Conservation (phyloP, 92 coral and sea anemone genomes). For the Umimayanthus kanabou region DNA sequence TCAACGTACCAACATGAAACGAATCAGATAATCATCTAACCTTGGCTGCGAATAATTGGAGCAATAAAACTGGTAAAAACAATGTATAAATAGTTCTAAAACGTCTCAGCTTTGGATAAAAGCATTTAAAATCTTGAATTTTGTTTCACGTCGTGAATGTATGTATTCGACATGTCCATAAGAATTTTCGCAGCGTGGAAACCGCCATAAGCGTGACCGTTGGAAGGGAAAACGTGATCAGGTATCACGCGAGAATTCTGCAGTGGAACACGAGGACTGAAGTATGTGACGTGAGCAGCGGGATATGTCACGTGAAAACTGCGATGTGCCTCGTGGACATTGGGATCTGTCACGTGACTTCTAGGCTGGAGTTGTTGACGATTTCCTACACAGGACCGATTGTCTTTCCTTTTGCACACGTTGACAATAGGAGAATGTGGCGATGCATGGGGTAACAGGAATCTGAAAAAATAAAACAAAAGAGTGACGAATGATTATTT, state of each 20-base stretch:
- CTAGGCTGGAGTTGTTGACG: no score
- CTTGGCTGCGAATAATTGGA: neutral
- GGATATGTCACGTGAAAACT: neutral
- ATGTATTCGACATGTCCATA: neutral
- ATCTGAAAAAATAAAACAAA: neutral
- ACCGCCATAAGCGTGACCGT: neutral
- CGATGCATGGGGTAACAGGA: neutral
- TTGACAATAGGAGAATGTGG: neutral
- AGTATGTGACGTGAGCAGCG: neutral
- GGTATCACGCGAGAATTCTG: neutral
- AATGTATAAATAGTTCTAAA: neutral
- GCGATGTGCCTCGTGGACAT: neutral
- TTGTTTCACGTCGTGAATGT: neutral
- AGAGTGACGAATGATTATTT: neutral
- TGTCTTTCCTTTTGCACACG: neutral
- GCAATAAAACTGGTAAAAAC: neutral
- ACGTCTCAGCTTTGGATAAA: slow-evolving; percentile 1
- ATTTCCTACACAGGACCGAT: neutral
- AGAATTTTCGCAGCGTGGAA: slow-evolving; percentile 1
- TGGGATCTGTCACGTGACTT: neutral
- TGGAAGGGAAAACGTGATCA: neutral
- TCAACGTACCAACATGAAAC: neutral
- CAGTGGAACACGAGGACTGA: neutral
- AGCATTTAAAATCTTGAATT: neutral
- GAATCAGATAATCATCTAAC: neutral